Conservation (phyloP, 1,140 invertebrate species). For the Campoletis sonorensis region DNA sequence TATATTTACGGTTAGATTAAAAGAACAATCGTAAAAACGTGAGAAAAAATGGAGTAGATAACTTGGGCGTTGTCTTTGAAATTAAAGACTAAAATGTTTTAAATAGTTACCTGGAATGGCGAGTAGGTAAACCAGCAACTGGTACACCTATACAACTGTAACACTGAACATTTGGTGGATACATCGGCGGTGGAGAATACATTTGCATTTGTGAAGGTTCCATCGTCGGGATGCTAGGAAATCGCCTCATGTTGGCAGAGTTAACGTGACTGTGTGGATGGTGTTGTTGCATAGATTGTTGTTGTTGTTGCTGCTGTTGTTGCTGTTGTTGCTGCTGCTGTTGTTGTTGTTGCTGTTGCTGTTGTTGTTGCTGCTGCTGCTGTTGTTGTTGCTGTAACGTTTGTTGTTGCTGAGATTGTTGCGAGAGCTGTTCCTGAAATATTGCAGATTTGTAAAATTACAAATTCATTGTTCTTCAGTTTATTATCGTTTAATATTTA, state of each 20-base stretch:
- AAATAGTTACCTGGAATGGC: constrained; percentile 68
- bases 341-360: constrained; percentile 38
- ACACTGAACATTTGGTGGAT: constrained; percentile 70
- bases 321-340: constrained; percentile 25
- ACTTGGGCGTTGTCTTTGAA: neutral
- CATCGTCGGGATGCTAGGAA: constrained; percentile 69
- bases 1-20: too few species aligned
- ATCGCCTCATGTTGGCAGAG: constrained; percentile 68
- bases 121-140: constrained; percentile 68
- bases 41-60: neutral
- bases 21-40: neutral
- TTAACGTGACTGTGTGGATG: constrained; percentile 69
- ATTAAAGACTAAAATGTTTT: constrained; percentile 38
- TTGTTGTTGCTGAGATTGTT: constrained; percentile 14
- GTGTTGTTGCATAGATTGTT: constrained; percentile 64
- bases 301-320: neutral
- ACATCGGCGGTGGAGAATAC: constrained; percentile 69
- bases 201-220: constrained; percentile 70
- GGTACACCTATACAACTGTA: constrained; percentile 71
- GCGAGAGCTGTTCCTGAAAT: constrained; percentile 15
- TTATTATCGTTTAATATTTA: neutral
- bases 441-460: constrained; percentile 48
- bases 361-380: neutral
- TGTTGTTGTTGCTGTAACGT: constrained; percentile 20
- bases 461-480: neutral